Base-by-base conservation (phyloP, 2,113 vertebrate genomes). In the Sylvicapra grimmia region DNA sequence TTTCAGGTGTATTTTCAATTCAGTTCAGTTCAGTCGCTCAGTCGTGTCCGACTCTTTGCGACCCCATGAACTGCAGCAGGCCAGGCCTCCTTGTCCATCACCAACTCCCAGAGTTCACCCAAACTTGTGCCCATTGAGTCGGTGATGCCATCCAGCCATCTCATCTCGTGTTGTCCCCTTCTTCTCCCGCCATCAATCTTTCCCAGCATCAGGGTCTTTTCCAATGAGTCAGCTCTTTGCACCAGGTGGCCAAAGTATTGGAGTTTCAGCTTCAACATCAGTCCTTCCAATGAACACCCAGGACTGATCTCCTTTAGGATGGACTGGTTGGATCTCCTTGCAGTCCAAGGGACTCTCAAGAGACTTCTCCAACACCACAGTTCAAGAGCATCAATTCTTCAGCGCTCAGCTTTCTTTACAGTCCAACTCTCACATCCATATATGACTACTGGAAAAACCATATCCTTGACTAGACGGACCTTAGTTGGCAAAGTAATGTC, bases 401-500 rank as follows among this genome's bases (percentile, higher is more conserved):
- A 0, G n/a, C 0, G 0, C 18, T 72, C 65, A 72, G n/a, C n/a
- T 19, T 36, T 36, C 18, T 36, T 72, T 1, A 72, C 5, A 72
- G n/a, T 72, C n/a, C 65, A 72, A 36, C 65, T 36, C n/a, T 72
- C 65, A 23, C 65, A 36, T 72, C 1, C 65, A 23, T 12, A 72
- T 1, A 72, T 72, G n/a, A 72, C 65, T 7, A 72, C 18, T 6
- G 65, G n/a, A 6, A 72, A 72, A 72, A 72, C 19, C n/a, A 72
- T 72, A 36, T 19, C 19, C 68, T 72, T 23, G 2, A 36, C 65
- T 36, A 36, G n/a, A 72, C 0, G 9, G 10, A 23, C n/a, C 65
- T 72, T 72, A 21, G 19, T 72, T 36, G 65, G n/a, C 9, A 23
- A 40, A 72, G 68, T 23, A 72, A 40, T 23, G 7, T n/a, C 63